Evolutionary conservation across 2,888 invertebrate species (phyloP), one percentile per base, ranked within the genome.

Genomic region (Abscondita cerata): DNA sequence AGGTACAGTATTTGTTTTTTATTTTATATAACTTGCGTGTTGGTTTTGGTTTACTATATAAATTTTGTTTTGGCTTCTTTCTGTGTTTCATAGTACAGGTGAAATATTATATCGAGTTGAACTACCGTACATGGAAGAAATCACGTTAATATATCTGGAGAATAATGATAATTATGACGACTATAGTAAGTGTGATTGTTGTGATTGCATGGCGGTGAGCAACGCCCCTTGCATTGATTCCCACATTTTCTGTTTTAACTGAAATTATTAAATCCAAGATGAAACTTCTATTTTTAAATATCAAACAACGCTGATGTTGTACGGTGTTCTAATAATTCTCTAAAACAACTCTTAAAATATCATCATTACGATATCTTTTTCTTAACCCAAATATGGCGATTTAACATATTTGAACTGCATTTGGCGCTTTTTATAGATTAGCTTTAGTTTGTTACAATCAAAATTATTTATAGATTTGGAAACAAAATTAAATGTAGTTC

Each of bases 81-180:
- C 81, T 82, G 80, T 83, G 79, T 81, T 79, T 79, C 79, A 79
- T 80, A 83, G 82, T 83, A 85, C 84, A 86, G 90, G 90, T 86
- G 92, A 92, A 89, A 92, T 92, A 89, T 91, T 92, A 89, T 92
- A 91, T 87, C 91, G 92, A 86, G 92, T 92, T 89, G 91, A 92
- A 89, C 90, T 92, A 86, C 92, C 92, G 84, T 90, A 92, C 89
- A 91, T 92, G 92, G 92, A 92, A 89, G 92, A 92, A 89, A 91
- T 92, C 85, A 92, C 92, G 84, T 90, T 92, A 87, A 92, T 92
- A 86, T 92, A 92, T 91, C 90, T 92, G 90, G 92, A 92, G 89
- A 91, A 92, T 90, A 88, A 87, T 85, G 81, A 81, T 77, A 81
- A 81, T 81, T 76, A 76, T 78, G 84, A 83, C 77, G 80, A 81